Conservation (phyloP, 2,888 invertebrate species). For the Drosophila melanosoma region DNA sequence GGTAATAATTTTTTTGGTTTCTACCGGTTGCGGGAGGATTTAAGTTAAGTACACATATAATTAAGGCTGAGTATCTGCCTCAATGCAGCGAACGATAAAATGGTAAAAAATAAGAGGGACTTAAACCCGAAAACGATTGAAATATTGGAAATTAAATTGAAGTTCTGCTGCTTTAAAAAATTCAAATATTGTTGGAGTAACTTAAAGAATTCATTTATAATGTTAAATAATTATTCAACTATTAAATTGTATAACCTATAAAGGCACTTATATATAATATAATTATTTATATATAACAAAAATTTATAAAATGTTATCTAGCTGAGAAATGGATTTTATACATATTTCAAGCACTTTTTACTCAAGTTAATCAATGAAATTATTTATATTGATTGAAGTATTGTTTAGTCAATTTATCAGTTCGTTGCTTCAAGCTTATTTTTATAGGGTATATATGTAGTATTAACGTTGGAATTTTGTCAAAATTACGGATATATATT, state of each 20-base stretch:
- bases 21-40: constrained; percentile 22
- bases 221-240: neutral
- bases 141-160: neutral
- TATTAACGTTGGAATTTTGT: neutral
- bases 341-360: neutral
- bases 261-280: neutral
- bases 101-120: neutral
- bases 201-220: neutral
- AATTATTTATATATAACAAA: neutral
- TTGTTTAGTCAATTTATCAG: neutral
- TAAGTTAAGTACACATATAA: constrained; percentile 33
- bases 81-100: constrained; percentile 23
- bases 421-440: neutral
- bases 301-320: neutral
- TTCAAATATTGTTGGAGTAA: no score
- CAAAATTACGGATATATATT: neutral
- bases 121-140: neutral
- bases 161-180: neutral
- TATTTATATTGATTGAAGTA: neutral
- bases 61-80: constrained; percentile 22
- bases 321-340: neutral
- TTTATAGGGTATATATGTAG: neutral
- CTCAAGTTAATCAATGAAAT: neutral
- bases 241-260: neutral
- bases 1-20: constrained; percentile 53